phyloP scores from a whole-genome alignment of 2,888 invertebrate species.

The Lordiphosa fenestrarum region DNA sequence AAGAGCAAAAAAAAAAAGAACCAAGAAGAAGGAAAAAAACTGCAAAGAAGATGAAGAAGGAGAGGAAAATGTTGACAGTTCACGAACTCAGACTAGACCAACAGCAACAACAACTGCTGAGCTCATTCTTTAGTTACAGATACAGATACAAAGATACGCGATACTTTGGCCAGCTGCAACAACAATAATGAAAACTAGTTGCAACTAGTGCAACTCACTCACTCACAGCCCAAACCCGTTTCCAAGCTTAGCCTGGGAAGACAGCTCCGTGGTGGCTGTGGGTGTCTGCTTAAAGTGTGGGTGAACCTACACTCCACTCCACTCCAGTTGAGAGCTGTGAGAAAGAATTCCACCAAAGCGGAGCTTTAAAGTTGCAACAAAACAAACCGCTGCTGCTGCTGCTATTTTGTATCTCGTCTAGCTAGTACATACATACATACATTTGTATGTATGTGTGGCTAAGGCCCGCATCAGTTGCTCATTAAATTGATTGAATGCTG shows the following conservation, averaged over 20 bases:
- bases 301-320: constrained; percentile 2
- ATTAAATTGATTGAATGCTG: constrained; percentile 12
- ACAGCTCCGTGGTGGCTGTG: constrained; percentile 2
- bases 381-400: constrained; percentile 3
- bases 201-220: constrained; percentile 62
- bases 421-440: no score
- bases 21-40: background rate
- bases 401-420: background rate
- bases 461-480: constrained; percentile 10
- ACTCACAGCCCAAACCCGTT: constrained; percentile 7
- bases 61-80: constrained; percentile 62
- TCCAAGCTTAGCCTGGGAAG: constrained; percentile 8
- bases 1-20: constrained; percentile 49
- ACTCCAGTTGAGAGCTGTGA: constrained; percentile 5
- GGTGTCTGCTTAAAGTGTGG: constrained; percentile 11
- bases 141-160: constrained; percentile 55
- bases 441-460: constrained; percentile 1
- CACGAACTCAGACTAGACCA: constrained; percentile 52
- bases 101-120: constrained; percentile 31
- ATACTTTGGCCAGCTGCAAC: constrained; percentile 45
- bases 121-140: constrained; percentile 61
- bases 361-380: constrained; percentile 12
- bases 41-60: constrained; percentile 5
- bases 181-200: constrained; percentile 58
- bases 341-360: constrained; percentile 8